Conservation (phyloP, 2,797 vertebrate species). For the Macropus fuliginosus region DNA sequence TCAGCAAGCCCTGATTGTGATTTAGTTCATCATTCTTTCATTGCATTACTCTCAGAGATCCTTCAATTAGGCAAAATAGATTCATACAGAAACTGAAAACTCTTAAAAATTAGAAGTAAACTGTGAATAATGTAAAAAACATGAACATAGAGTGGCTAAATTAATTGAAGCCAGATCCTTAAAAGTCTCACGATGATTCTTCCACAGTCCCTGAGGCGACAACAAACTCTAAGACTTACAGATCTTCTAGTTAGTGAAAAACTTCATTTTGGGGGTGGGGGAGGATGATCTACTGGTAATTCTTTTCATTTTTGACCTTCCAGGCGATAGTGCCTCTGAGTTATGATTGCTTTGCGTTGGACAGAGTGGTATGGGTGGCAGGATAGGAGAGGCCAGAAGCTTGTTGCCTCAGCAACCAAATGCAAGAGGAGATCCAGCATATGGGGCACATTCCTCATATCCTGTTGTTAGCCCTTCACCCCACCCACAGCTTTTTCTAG, state of each 20-base stretch:
- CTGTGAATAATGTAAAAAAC: background rate
- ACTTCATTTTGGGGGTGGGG: background rate
- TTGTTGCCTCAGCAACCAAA: slow-evolving; percentile 46
- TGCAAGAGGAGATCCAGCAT: slow-evolving; percentile 14
- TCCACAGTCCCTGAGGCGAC: background rate
- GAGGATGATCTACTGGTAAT: background rate
- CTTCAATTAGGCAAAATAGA: slow-evolving; percentile 48
- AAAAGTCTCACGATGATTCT: slow-evolving; percentile 38
- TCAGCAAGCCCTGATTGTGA: slow-evolving; percentile 54
- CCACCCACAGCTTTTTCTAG: background rate
- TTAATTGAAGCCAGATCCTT: slow-evolving; percentile 28
- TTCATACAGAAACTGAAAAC: slow-evolving; percentile 31
- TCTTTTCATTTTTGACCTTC: slow-evolving; percentile 52
- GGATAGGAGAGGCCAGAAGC: slow-evolving; percentile 11
- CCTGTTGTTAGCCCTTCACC: background rate
- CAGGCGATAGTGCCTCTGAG: slow-evolving; percentile 20
- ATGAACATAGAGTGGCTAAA: background rate
- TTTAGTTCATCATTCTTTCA: slow-evolving; percentile 31
- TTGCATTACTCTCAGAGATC: slow-evolving; percentile 56
- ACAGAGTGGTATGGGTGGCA: background rate
- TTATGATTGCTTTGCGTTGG: slow-evolving; percentile 35
- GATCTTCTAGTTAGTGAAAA: slow-evolving; percentile 21
- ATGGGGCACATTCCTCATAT: background rate
- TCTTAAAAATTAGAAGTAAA: slow-evolving; percentile 48
- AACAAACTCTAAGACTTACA: slow-evolving; percentile 17